A percentile compares a stretch with the other conserved stretches of the same genome.
These are phyloP conservation scores for Bibio marci DNA, from an alignment of 2,888 invertebrate genomes.

Conservation along the genomic window DNA sequence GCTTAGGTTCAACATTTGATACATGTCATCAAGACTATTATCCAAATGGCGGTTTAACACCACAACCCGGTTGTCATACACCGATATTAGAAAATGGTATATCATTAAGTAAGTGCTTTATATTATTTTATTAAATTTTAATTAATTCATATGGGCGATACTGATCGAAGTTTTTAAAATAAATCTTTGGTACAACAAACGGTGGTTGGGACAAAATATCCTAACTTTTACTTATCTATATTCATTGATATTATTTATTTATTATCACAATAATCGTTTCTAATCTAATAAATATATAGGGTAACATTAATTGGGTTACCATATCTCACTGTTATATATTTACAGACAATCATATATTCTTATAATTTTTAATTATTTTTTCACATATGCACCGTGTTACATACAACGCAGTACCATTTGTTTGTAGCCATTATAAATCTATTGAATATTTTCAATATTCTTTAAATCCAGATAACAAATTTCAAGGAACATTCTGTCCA, in stretches of 20 bases:
- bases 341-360: no score
- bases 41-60: conserved; percentile 5
- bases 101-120: background rate
- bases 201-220: no score
- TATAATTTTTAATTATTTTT: background rate
- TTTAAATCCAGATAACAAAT: background rate
- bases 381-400: background rate
- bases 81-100: background rate
- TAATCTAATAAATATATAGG: no score
- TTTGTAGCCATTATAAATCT: conserved; percentile 2
- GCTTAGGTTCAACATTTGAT: background rate
- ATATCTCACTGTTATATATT: background rate
- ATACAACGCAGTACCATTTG: background rate
- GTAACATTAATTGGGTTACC: no score
- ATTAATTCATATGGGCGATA: no score
- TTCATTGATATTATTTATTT: no score
- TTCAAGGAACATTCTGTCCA: background rate
- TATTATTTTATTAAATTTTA: no score
- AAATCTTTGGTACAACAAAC: no score
- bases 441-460: conserved; percentile 1
- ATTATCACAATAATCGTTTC: no score
- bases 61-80: conserved; percentile 5
- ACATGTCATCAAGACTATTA: conserved; percentile 6
- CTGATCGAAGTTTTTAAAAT: no score
- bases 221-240: no score